Evolutionary conservation across 2,888 invertebrate genomes (phyloP).

Genomic region (Oithona nana): DNA sequence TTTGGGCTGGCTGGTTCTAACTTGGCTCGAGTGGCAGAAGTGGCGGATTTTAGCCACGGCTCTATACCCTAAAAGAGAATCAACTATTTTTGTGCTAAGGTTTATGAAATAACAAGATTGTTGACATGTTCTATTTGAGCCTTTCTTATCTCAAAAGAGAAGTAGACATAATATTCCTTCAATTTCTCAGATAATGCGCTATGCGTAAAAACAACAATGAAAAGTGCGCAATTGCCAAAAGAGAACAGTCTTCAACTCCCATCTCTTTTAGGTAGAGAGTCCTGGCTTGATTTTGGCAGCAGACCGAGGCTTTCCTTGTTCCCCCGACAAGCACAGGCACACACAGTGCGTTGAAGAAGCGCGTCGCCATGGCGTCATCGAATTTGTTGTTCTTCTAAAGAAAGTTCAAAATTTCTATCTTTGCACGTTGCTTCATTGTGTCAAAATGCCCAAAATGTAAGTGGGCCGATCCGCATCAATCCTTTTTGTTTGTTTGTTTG

Average conservation of each 20-base stretch:
- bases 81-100: neutral
- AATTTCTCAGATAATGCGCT: neutral
- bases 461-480: too few relatives aligned
- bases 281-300: too few relatives aligned
- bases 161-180: neutral
- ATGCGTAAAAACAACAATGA: neutral
- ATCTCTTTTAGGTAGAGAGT: too few relatives aligned
- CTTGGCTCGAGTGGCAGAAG: neutral
- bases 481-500: too few relatives aligned
- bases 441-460: too few relatives aligned
- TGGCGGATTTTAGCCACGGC: neutral
- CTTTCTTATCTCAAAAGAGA: neutral
- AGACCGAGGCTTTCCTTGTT: neutral
- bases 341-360: neutral
- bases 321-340: too few relatives aligned
- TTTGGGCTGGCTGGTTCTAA: neutral
- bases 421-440: too few relatives aligned
- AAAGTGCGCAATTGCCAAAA: too few relatives aligned
- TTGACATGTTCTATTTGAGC: neutral
- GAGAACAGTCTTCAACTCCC: too few relatives aligned
- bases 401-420: too few relatives aligned
- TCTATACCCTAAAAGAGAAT: too few relatives aligned
- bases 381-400: neutral
- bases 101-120: too few relatives aligned
- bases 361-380: neutral